Percentiles rank a stretch among this genome's conserved stretches.
Conservation (phyloP, 2,797 vertebrate species). For the Gorsachius magnificus region DNA sequence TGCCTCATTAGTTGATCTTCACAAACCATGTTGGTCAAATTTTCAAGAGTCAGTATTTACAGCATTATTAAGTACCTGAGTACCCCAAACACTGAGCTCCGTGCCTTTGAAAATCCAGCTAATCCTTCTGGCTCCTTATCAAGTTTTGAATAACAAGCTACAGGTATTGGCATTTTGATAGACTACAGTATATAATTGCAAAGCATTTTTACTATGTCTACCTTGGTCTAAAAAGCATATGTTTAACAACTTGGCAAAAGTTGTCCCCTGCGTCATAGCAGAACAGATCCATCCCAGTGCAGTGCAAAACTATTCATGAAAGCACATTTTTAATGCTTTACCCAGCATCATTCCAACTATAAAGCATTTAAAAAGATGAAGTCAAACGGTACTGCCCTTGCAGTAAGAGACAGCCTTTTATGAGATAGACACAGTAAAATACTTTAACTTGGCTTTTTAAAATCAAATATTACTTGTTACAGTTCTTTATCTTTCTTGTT, state of each 20-base stretch:
- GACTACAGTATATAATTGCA: not conserved
- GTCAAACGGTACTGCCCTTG: not conserved
- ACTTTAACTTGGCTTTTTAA: not conserved
- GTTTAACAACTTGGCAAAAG: not conserved
- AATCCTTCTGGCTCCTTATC: not conserved
- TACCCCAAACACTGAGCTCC: not conserved
- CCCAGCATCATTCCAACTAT: not conserved
- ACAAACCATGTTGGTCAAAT: not conserved
- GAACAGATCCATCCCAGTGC: not conserved
- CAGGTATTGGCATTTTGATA: not conserved
- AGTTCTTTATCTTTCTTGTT: not conserved
- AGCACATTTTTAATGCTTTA: not conserved
- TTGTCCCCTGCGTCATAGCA: not conserved
- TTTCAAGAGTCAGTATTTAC: not conserved
- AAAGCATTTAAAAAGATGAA: not conserved
- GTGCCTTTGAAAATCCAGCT: not conserved
- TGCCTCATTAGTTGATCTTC: not conserved
- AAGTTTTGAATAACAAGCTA: not conserved
- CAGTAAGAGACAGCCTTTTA: not conserved
- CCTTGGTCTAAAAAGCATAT: not conserved
- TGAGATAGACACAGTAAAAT: not conserved
- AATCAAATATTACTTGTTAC: not conserved
- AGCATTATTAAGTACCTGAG: not conserved
- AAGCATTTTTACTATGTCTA: not conserved
- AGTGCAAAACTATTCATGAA: not conserved